Evolutionary conservation across 2,888 invertebrate species (phyloP).

Genomic region (Carcina quercana): DNA sequence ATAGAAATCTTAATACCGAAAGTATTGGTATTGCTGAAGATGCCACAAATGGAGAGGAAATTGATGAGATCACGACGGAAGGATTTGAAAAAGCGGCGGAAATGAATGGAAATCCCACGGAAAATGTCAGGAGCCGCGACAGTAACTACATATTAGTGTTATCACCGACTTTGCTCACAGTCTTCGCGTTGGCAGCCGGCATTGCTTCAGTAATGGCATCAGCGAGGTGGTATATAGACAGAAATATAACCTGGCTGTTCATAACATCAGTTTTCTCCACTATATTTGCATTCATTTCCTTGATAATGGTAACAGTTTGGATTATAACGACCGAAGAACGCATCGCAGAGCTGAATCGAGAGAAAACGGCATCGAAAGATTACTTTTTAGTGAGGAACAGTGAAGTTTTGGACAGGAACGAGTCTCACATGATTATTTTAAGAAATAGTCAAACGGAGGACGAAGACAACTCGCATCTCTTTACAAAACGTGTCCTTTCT

Average conservation of each 20-base stretch:
- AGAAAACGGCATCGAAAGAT: constrained; percentile 52
- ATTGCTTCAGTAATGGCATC: constrained; percentile 76
- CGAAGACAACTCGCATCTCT: constrained; percentile 37
- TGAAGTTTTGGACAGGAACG: constrained; percentile 46
- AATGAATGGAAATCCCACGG: background rate
- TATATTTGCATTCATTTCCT: constrained; percentile 56
- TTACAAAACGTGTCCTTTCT: constrained; percentile 64
- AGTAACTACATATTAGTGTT: constrained; percentile 50
- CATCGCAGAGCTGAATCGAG: constrained; percentile 54
- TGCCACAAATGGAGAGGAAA: constrained; percentile 6
- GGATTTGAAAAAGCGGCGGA: constrained; percentile 7
- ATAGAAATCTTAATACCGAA: no score
- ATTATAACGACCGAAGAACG: constrained; percentile 51
- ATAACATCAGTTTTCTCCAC: constrained; percentile 70
- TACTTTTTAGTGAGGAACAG: constrained; percentile 48
- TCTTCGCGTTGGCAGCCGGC: constrained; percentile 68
- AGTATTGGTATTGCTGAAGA: no score
- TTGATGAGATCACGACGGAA: constrained; percentile 17
- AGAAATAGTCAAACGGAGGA: constrained; percentile 29
- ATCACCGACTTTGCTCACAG: constrained; percentile 64
- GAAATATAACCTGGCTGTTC: constrained; percentile 77
- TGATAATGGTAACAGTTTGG: constrained; percentile 55
- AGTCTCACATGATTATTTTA: constrained; percentile 48
- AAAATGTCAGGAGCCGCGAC: constrained; percentile 13
- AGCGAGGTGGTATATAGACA: constrained; percentile 79